These are phyloP conservation scores for Zoanthus sansibaricus DNA, from an alignment of 92 coral and sea anemone species.

Conservation along the genomic window DNA sequence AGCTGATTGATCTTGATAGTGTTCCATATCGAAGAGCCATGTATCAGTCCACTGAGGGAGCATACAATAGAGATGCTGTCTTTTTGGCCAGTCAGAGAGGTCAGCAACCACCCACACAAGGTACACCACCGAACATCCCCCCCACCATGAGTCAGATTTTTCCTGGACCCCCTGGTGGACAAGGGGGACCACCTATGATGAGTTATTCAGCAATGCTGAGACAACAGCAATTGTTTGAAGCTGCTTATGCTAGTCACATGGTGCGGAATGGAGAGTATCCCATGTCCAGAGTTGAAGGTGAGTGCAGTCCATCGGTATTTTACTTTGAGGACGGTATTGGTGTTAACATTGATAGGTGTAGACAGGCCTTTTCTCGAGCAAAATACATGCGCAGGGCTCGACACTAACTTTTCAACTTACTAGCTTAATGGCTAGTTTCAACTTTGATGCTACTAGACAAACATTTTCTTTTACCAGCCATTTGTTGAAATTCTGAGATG, in stretches of 20 bases:
- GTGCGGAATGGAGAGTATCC: slow-evolving; percentile 82
- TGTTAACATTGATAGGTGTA: too few relatives aligned
- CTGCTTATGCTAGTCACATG: slow-evolving; percentile 89
- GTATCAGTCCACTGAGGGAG: slow-evolving; percentile 54
- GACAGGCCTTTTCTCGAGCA: too few relatives aligned
- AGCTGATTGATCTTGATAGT: slow-evolving; percentile 82
- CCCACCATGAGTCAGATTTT: slow-evolving; percentile 46
- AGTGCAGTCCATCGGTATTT: background rate
- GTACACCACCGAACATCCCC: slow-evolving; percentile 8
- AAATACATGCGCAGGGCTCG: too few relatives aligned
- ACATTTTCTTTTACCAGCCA: too few relatives aligned
- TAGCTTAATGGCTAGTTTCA: too few relatives aligned
- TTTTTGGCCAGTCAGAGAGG: slow-evolving; percentile 61
- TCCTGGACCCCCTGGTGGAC: slow-evolving; percentile 61
- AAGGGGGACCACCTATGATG: slow-evolving; percentile 74
- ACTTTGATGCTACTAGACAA: too few relatives aligned
- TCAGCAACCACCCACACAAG: slow-evolving; percentile 58
- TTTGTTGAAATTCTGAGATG: too few relatives aligned
- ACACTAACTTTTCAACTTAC: too few relatives aligned
- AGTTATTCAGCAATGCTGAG: slow-evolving; percentile 83
- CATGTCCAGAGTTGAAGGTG: slow-evolving; percentile 67
- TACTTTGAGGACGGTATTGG: background rate
- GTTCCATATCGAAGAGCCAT: slow-evolving; percentile 78
- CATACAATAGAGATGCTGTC: slow-evolving; percentile 42
- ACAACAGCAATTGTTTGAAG: slow-evolving; percentile 85